Evolutionary conservation across 1,140 invertebrate genomes (phyloP).

Genomic region (Rhagoletis pomonella): DNA sequence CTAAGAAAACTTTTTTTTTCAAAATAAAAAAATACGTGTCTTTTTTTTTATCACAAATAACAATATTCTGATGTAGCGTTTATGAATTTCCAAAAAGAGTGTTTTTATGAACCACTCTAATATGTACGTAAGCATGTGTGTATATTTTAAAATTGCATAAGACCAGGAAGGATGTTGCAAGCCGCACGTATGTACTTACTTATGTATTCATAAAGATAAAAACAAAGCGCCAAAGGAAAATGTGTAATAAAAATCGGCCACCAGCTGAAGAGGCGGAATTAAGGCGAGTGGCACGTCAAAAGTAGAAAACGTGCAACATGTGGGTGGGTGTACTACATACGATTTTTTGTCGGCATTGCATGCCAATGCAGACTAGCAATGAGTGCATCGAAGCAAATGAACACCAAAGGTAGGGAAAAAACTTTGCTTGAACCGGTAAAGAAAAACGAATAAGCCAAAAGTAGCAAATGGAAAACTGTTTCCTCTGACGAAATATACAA

Average conservation of each 20-base stretch:
- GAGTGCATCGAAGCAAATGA: slow-evolving; percentile 16
- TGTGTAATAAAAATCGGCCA: background rate
- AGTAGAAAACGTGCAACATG: slow-evolving; percentile 46
- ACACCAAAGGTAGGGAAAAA: background rate
- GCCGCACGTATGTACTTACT: background rate
- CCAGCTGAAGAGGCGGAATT: background rate
- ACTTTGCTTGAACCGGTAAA: background rate
- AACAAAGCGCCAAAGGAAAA: background rate
- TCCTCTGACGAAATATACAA: background rate
- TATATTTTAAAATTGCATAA: background rate
- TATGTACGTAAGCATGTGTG: background rate
- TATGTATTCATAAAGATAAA: slow-evolving; percentile 22
- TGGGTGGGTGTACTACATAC: background rate
- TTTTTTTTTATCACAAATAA: too few relatives aligned
- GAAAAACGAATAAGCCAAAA: background rate
- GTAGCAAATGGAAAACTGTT: background rate
- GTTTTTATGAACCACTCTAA: too few relatives aligned
- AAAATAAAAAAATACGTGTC: too few relatives aligned
- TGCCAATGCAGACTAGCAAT: background rate
- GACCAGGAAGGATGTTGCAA: slow-evolving; percentile 29
- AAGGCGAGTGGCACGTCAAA: slow-evolving; percentile 8
- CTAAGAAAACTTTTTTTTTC: too few relatives aligned
- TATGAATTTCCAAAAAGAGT: too few relatives aligned
- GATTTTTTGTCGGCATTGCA: background rate
- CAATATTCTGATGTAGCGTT: too few relatives aligned